Percentiles rank a stretch among this genome's conserved stretches.
Conservation (phyloP, 1,140 invertebrate species). For the Rhynchophorus ferrugineus region DNA sequence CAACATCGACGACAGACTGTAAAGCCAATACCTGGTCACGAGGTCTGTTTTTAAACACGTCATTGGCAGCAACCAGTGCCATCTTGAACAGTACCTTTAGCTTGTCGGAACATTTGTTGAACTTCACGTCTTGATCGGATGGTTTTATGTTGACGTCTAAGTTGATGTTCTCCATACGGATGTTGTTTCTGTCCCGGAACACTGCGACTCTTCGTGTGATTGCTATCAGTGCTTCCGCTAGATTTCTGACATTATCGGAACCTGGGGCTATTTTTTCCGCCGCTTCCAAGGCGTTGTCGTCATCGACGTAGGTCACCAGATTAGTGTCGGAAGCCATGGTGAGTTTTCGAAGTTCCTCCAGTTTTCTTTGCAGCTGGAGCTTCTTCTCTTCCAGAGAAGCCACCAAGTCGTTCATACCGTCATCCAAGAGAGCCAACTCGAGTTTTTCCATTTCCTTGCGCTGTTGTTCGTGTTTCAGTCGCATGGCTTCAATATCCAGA, state of each 20-base stretch:
- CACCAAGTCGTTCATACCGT: constrained; percentile 37
- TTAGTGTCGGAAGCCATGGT: constrained; percentile 31
- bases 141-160: constrained; percentile 21
- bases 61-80: constrained; percentile 36
- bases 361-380: constrained; percentile 30
- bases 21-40: constrained; percentile 36
- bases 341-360: constrained; percentile 36
- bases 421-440: constrained; percentile 29
- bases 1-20: constrained; percentile 30
- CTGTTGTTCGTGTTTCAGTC: constrained; percentile 32
- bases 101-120: constrained; percentile 26
- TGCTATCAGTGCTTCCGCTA: constrained; percentile 37
- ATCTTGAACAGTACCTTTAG: constrained; percentile 37
- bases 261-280: constrained; percentile 33
- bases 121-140: constrained; percentile 31
- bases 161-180: constrained; percentile 37
- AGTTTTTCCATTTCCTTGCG: constrained; percentile 29
- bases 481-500: constrained; percentile 27
- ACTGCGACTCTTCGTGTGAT: constrained; percentile 33
- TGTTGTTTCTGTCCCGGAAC: constrained; percentile 35
- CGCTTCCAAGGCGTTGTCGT: constrained; percentile 32
- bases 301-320: constrained; percentile 32
- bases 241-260: constrained; percentile 33
- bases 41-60: constrained; percentile 37
- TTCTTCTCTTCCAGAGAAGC: constrained; percentile 36